These are phyloP conservation scores for Hippopotamus amphibius DNA, from an alignment of 2,113 vertebrate species.

Conservation along the genomic window DNA sequence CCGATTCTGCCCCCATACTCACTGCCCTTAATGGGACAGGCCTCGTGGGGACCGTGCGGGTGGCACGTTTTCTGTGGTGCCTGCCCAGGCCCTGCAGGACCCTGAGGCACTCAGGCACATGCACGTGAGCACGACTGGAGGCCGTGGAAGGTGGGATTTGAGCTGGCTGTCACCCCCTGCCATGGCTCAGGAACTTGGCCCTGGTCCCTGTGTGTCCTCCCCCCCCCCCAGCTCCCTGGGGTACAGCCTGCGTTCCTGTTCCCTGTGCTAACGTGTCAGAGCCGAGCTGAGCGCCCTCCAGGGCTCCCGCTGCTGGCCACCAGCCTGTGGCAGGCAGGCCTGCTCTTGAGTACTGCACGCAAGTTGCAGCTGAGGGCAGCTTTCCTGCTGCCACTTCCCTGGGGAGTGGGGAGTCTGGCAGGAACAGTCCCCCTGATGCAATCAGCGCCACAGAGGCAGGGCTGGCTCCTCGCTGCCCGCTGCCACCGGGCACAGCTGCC, in stretches of 20 bases:
- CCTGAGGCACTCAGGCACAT: not conserved
- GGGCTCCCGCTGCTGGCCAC: not conserved
- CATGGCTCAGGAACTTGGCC: not conserved
- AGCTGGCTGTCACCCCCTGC: not conserved
- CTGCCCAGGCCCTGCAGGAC: conserved; percentile 21
- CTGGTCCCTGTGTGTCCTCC: not conserved
- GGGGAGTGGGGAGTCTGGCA: conserved; percentile 47
- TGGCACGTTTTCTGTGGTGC: not conserved
- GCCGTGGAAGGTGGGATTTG: not conserved
- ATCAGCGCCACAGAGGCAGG: not conserved
- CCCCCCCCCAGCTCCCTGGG: not conserved
- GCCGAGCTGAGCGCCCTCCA: not conserved
- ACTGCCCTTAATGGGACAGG: conserved; percentile 69
- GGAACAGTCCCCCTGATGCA: conserved; percentile 34
- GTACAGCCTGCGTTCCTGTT: not conserved
- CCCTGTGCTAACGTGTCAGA: not conserved
- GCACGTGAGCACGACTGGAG: not conserved
- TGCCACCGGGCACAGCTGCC: conserved; percentile 43
- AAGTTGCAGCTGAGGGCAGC: not conserved
- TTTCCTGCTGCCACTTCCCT: conserved; percentile 22
- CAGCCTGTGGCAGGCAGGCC: not conserved
- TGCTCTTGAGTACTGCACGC: not conserved
- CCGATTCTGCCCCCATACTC: not conserved
- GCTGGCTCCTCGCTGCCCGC: not conserved
- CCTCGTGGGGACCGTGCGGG: not conserved